A percentile compares a stretch with the other conserved stretches of the same genome.
Conservation (phyloP, 1,140 invertebrate species). For the Sesamia nonagrioides region DNA sequence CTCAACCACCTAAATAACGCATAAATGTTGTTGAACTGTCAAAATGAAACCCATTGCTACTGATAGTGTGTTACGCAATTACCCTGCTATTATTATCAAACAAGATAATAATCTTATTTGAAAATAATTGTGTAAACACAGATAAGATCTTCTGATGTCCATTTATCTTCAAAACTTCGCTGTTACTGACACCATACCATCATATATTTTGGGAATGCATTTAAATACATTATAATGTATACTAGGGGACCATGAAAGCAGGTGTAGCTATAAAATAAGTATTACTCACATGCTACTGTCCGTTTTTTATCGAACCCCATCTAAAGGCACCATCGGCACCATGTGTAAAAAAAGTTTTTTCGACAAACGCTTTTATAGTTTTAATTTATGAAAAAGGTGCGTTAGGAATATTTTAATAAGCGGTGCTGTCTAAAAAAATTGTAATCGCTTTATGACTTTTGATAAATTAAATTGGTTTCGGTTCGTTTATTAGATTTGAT, state of each 20-base stretch:
- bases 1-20: too few species aligned
- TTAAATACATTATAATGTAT: constrained; percentile 78
- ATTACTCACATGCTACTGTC: constrained; percentile 59
- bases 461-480: constrained; percentile 32
- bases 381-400: constrained; percentile 43
- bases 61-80: too few species aligned
- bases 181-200: constrained; percentile 54
- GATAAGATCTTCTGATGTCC: background rate
- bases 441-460: constrained; percentile 27
- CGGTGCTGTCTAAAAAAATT: background rate
- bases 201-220: constrained; percentile 71
- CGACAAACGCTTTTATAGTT: constrained; percentile 19
- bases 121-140: background rate
- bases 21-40: too few species aligned
- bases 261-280: constrained; percentile 62
- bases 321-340: constrained; percentile 14
- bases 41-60: too few species aligned
- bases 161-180: constrained; percentile 35
- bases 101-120: too few species aligned
- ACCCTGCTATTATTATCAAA: too few species aligned
- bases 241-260: constrained; percentile 66
- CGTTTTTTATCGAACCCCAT: constrained; percentile 55
- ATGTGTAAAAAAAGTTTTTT: constrained; percentile 39
- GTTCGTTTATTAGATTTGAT: constrained; percentile 14
- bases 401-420: constrained; percentile 17